Conservation (phyloP, 2,888 invertebrate genomes). For the Oscheius myriophilus region DNA sequence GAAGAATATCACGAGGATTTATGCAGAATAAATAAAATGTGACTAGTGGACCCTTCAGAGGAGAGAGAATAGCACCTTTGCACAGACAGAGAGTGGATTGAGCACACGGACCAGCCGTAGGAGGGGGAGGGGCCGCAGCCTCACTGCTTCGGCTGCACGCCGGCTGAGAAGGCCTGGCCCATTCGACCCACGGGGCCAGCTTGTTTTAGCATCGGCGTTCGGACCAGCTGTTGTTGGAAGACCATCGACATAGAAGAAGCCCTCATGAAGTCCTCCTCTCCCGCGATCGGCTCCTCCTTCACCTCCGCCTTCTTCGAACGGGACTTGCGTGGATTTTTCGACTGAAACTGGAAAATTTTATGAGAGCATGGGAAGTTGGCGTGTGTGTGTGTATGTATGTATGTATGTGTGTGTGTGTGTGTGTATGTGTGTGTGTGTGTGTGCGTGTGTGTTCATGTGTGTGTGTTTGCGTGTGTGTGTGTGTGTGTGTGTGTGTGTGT, state of each 20-base stretch:
- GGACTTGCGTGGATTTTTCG: constrained; percentile 16
- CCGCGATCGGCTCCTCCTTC: constrained; percentile 4
- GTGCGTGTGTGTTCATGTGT: no score
- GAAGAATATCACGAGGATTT: constrained; percentile 1
- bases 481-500: no score
- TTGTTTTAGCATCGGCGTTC: constrained; percentile 5
- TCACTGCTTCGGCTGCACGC: constrained; percentile 2
- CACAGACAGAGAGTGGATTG: constrained; percentile 12
- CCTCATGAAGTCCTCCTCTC: not conserved
- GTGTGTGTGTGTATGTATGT: no score
- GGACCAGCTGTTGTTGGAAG: not conserved
- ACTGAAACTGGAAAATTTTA: no score
- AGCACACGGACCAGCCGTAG: constrained; percentile 31
- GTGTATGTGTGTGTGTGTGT: no score
- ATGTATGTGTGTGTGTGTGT: no score
- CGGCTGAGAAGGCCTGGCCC: not conserved
- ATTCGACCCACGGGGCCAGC: not conserved
- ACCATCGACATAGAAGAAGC: not conserved
- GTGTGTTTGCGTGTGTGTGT: no score
- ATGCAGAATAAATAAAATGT: constrained; percentile 20
- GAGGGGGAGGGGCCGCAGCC: not conserved
- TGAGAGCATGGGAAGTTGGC: no score
- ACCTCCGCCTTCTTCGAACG: constrained; percentile 9
- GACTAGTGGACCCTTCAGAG: constrained; percentile 28
- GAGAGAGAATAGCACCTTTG: constrained; percentile 16